A percentile compares a stretch with the other conserved stretches of the same genome.
These are phyloP conservation scores for Omphaloscelis lunosa DNA, from an alignment of 2,888 invertebrate species.

Conservation along the genomic window DNA sequence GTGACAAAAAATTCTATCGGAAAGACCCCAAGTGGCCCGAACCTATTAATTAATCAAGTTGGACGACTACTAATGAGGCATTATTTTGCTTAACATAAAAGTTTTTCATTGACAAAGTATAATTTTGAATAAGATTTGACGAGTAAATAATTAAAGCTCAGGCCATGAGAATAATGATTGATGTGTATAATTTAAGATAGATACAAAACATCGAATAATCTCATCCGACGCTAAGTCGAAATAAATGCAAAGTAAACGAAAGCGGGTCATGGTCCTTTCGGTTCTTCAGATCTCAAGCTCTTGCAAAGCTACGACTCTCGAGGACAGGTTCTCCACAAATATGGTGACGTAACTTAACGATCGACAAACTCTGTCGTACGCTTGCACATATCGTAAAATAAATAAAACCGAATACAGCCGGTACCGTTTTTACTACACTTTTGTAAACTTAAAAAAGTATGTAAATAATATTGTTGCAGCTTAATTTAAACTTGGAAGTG, in stretches of 20 bases:
- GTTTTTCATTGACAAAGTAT: slow-evolving; percentile 22
- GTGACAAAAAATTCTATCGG: slow-evolving; percentile 7
- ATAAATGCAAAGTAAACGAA: slow-evolving; percentile 72
- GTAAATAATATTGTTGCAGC: slow-evolving; percentile 9
- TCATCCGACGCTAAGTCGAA: slow-evolving; percentile 65
- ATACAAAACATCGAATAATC: slow-evolving; percentile 37
- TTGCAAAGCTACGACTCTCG: slow-evolving; percentile 75
- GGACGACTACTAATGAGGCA: background rate
- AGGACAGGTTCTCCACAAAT: slow-evolving; percentile 80
- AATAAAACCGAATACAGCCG: slow-evolving; percentile 58
- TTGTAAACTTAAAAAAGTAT: slow-evolving; percentile 20
- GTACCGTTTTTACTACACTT: slow-evolving; percentile 39
- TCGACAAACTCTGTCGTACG: slow-evolving; percentile 71
- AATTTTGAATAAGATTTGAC: slow-evolving; percentile 22
- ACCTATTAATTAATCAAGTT: background rate
- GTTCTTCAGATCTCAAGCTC: slow-evolving; percentile 81
- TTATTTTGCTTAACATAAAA: background rate
- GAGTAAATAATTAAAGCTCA: slow-evolving; percentile 26
- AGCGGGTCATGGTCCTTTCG: slow-evolving; percentile 84
- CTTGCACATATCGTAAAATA: slow-evolving; percentile 76
- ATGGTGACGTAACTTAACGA: slow-evolving; percentile 77
- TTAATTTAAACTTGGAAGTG: slow-evolving; percentile 10
- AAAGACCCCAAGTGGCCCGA: slow-evolving; percentile 2
- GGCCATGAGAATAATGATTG: slow-evolving; percentile 43
- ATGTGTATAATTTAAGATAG: slow-evolving; percentile 48